Evolutionary conservation across 1,140 invertebrate species (phyloP), one percentile per base, ranked within the genome.

Genomic region (Achroia grisella): DNA sequence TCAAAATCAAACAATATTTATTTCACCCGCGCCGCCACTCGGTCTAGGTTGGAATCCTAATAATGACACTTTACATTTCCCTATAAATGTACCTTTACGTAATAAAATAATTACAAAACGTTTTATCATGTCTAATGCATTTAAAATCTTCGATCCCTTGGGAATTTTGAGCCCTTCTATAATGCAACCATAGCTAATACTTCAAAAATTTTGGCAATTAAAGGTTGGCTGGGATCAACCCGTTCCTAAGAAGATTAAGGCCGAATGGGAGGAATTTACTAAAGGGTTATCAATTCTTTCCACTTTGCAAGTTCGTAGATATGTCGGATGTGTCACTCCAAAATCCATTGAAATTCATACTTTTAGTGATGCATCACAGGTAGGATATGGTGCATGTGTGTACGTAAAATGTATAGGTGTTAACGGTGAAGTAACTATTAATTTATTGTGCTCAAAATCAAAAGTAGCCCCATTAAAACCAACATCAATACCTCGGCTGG

Each of bases 141-240:
- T 58, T 17, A 54, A 51, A 36, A 50, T 66, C 13, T 66, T 62
- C 28, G 59, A 62, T 35, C 57, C 57, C 1, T 43, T 65, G 30
- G 62, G 62, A 2, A 8, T 61, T 2, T 13, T 65, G 23, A 51
- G 54, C 43, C 52, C 57, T 6, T 4, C 36, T 11, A 40, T 48
- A 23, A 51, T 65, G 31, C 17, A 34, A 12, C 42, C 50, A 14
- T 62, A 66, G 49, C 46, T 65, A 8, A 45, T 58, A 1, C 44
- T 66, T 29, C 58, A 66, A 52, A 49, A 32, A 10, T 60, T n/a
- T n/a, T n/a, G n/a, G n/a, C n/a, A n/a, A n/a, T n/a, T n/a, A n/a
- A n/a, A n/a, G n/a, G n/a, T n/a, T 13, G 49, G 52, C 23, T 67
- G 54, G 63, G 60, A 63, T 40, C 9, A 60, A 10, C 48, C 52